Percentiles rank a stretch among this genome's conserved stretches.
phyloP scores from a whole-genome alignment of 2,888 invertebrate species.

The Parelbella ahira region DNA sequence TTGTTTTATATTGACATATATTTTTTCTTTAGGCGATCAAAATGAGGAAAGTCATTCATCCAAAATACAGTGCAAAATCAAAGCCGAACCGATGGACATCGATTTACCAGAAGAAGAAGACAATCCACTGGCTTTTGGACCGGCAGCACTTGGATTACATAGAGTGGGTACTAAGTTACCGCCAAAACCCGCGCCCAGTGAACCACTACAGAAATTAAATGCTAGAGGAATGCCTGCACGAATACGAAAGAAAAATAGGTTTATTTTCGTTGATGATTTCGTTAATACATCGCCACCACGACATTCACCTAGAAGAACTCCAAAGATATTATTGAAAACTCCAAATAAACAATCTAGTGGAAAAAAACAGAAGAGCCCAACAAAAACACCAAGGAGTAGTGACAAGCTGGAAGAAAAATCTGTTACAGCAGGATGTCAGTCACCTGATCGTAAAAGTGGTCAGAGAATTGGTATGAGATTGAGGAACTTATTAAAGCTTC shows the following conservation, averaged over 20 bases:
- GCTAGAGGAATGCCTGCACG: conserved; percentile 94
- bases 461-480: conserved; percentile 94
- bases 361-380: conserved; percentile 75
- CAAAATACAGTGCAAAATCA: conserved; percentile 59
- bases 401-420: conserved; percentile 68
- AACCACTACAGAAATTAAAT: conserved; percentile 90
- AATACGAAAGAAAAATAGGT: conserved; percentile 92
- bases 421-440: conserved; percentile 55
- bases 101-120: conserved; percentile 85
- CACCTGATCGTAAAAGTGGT: conserved; percentile 91
- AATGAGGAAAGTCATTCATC: conserved; percentile 50
- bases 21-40: conserved; percentile 49
- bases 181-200: conserved; percentile 85
- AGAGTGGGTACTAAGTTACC: conserved; percentile 89
- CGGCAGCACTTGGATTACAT: conserved; percentile 89
- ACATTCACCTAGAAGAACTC: conserved; percentile 84
- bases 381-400: conserved; percentile 71
- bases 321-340: conserved; percentile 78
- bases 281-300: conserved; percentile 88
- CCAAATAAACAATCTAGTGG: conserved; percentile 65
- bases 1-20: conserved; percentile 11
- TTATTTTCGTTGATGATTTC: conserved; percentile 94
- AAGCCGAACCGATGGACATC: conserved; percentile 82
- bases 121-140: conserved; percentile 86
- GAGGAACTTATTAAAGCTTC: conserved; percentile 95